These are phyloP conservation scores for Tinea trinotella DNA, from an alignment of 2,888 invertebrate species.

Conservation along the genomic window DNA sequence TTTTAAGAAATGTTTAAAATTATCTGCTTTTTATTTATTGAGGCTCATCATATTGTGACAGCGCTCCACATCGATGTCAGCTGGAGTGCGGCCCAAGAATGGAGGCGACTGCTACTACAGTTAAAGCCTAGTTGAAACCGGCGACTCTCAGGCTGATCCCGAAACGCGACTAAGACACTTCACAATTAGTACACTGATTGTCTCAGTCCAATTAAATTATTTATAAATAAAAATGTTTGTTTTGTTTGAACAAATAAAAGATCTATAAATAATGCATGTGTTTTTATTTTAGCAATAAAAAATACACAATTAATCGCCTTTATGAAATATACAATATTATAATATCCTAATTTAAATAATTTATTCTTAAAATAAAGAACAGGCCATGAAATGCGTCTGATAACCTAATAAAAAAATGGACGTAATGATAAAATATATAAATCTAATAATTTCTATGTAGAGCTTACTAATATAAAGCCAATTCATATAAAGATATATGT, in stretches of 20 bases:
- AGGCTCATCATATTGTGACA: too few relatives aligned
- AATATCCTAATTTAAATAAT: conserved; percentile 57
- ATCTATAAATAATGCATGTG: background rate
- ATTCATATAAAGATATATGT: conserved; percentile 60
- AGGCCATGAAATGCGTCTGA: conserved; percentile 32
- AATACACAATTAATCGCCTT: conserved; percentile 43
- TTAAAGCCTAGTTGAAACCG: too few relatives aligned
- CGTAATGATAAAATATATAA: conserved; percentile 47
- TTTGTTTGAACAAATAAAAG: background rate
- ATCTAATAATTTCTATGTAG: conserved; percentile 38
- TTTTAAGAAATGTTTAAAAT: too few relatives aligned
- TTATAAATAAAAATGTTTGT: too few relatives aligned
- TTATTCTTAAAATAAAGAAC: conserved; percentile 55
- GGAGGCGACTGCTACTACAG: too few relatives aligned
- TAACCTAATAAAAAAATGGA: conserved; percentile 34
- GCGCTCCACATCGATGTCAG: too few relatives aligned
- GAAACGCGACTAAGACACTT: too few relatives aligned
- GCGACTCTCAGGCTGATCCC: too few relatives aligned
- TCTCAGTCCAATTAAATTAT: too few relatives aligned
- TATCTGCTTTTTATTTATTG: too few relatives aligned
- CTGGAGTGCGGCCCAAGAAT: too few relatives aligned
- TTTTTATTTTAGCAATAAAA: conserved; percentile 43
- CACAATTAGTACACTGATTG: too few relatives aligned
- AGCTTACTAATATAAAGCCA: conserved; percentile 63
- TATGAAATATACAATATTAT: conserved; percentile 41